A percentile compares a stretch with the other conserved stretches of the same genome.
Evolutionary conservation across 2,888 invertebrate genomes (phyloP).

Genomic region (Lydus trimaculatus): DNA sequence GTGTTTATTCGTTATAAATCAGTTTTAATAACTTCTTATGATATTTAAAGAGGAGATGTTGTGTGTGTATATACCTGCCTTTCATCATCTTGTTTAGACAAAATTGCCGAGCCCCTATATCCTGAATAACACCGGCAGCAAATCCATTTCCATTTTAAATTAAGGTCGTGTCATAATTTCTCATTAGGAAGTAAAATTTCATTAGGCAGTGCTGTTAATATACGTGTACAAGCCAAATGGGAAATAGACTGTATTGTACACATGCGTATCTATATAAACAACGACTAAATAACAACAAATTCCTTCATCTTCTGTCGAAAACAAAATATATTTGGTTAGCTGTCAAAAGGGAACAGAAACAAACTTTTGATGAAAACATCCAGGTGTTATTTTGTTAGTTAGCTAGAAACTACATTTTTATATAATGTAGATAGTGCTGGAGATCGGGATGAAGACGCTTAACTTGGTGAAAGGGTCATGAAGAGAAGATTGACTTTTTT

Average conservation of each 20-base stretch:
- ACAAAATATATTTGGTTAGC: no score
- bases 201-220: slow-evolving; percentile 24
- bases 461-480: not conserved
- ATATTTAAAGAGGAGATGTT: not conserved
- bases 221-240: slow-evolving; percentile 14
- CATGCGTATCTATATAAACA: not conserved
- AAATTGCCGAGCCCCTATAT: slow-evolving; percentile 3
- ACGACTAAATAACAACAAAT: not conserved
- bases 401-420: no score
- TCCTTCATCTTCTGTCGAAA: not conserved
- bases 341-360: no score
- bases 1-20: not conserved
- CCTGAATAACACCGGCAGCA: slow-evolving; percentile 12
- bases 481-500: no score
- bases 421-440: no score
- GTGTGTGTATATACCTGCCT: not conserved
- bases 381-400: no score
- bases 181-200: slow-evolving; percentile 32
- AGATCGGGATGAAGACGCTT: no score
- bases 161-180: slow-evolving; percentile 30
- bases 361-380: no score
- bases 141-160: slow-evolving; percentile 35
- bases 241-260: slow-evolving; percentile 1
- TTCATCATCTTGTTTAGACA: not conserved
- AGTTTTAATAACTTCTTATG: not conserved